phyloP scores from a whole-genome alignment of 2,113 vertebrate species.

The Chrysemys picta region DNA sequence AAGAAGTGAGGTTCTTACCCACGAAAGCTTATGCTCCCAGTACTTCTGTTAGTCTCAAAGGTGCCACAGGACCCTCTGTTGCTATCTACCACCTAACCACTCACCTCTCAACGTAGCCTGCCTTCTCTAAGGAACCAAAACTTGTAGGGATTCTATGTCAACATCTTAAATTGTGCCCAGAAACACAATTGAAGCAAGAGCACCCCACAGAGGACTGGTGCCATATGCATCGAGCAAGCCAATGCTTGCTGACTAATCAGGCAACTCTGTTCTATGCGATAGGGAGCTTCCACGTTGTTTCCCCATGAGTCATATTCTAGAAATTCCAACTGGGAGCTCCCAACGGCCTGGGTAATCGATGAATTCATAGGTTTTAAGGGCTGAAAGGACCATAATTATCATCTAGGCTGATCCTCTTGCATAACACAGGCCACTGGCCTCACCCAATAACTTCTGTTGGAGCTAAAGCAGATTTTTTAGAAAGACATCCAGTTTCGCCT shows the following conservation, averaged over 20 bases:
- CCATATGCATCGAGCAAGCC: background rate
- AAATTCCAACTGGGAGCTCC: rapidly evolving
- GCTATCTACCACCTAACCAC: rapidly evolving
- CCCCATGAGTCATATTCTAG: background rate
- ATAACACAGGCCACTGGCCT: too few relatives aligned
- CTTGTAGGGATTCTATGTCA: too few relatives aligned
- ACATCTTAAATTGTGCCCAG: background rate
- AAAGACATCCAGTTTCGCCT: background rate
- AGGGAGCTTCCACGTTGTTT: too few relatives aligned
- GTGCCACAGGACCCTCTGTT: too few relatives aligned
- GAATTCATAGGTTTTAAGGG: rapidly evolving
- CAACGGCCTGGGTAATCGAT: background rate
- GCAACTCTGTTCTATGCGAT: too few relatives aligned
- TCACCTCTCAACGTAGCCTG: background rate
- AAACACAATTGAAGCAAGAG: background rate
- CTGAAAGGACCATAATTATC: background rate
- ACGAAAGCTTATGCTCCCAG: too few relatives aligned
- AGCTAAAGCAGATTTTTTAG: background rate
- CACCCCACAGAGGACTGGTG: background rate
- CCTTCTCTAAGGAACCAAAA: background rate
- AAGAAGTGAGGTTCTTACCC: too few relatives aligned
- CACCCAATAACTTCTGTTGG: too few relatives aligned
- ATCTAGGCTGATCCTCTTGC: background rate
- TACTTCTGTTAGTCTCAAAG: too few relatives aligned
- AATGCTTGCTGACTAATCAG: too few relatives aligned